These are phyloP conservation scores for Atractosteus spatula DNA, from an alignment of 2,113 vertebrate species.

Conservation along the genomic window DNA sequence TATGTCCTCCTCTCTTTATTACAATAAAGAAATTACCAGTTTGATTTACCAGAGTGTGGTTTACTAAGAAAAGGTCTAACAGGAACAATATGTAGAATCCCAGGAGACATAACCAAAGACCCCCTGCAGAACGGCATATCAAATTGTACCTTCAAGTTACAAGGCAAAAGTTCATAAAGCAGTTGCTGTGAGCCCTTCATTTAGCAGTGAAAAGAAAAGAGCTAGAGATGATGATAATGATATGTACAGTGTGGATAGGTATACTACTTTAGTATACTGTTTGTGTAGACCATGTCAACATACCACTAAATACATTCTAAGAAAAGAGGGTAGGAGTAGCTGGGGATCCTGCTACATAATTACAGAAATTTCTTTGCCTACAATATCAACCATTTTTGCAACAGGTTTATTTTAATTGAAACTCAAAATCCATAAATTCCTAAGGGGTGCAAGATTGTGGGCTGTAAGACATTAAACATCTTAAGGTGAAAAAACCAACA, in stretches of 20 bases:
- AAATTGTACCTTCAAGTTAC: too few species aligned
- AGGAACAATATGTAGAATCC: too few species aligned
- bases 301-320: slow-evolving; percentile 17
- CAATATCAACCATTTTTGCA: slow-evolving; percentile 28
- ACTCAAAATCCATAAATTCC: slow-evolving; percentile 39
- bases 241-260: background rate
- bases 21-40: too few species aligned
- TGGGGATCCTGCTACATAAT: slow-evolving; percentile 26
- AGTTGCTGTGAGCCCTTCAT: background rate
- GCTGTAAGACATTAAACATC: slow-evolving; percentile 28
- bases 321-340: slow-evolving; percentile 2
- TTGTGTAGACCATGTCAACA: background rate
- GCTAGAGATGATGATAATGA: too few species aligned
- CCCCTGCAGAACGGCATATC: too few species aligned
- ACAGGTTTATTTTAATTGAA: slow-evolving; percentile 14
- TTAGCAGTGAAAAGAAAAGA: background rate
- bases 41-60: too few species aligned
- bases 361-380: slow-evolving; percentile 29
- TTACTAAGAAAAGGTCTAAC: too few species aligned
- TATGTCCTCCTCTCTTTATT: too few species aligned
- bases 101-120: too few species aligned
- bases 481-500: slow-evolving; percentile 21
- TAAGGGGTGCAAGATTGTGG: slow-evolving; percentile 17
- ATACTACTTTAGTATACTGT: background rate
- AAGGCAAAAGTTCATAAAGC: too few species aligned